Base-by-base conservation (phyloP, 2,888 invertebrate genomes). In the Cerastis rubricosa region DNA sequence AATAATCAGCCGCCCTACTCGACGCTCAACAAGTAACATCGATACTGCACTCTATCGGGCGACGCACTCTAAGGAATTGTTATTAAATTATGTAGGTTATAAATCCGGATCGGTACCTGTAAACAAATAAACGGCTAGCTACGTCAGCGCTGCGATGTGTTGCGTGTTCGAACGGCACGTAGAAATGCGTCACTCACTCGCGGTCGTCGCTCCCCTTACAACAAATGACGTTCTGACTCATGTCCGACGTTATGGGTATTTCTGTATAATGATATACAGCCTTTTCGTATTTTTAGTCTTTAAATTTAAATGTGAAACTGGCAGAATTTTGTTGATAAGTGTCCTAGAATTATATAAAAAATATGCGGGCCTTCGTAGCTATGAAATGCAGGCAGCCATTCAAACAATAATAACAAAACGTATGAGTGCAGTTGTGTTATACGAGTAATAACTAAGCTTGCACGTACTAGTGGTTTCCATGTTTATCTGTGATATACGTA, bases 171-270 rank as follows among this genome's bases (percentile, higher is more conserved):
- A 81, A 80, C 74, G 84, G 84, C 88, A 88, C 88, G 90, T 88
- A 87, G 85, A 80, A 73, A 83, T 83, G 92, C 93, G 93, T 93
- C 93, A 93, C 90, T 84, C 80, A 77, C 85, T 81, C 89, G 91
- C 94, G 95, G 95, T 95, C 96, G 93, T 92, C 95, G 96, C 93
- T 94, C 96, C 92, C 94, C 83, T 91, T 93, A 90, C 87, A 92
- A 89, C 88, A 90, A 93, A 93, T 92, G 92, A 93, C 92, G 90
- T 89, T 91, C 90, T 95, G 94, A 95, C 91, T 95, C 94, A 94
- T 90, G 92, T 91, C 90, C 91, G 92, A 90, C 90, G 90, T 89
- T 89, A 91, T 89, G 91, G 91, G 91, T 92, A 85, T 88, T 87
- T 88, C 80, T 80, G 76, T 78, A 71, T 89, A 78, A 74, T 71